These are phyloP conservation scores for Aleiodes leptofemur DNA, from an alignment of 2,888 invertebrate genomes.

Conservation along the genomic window DNA sequence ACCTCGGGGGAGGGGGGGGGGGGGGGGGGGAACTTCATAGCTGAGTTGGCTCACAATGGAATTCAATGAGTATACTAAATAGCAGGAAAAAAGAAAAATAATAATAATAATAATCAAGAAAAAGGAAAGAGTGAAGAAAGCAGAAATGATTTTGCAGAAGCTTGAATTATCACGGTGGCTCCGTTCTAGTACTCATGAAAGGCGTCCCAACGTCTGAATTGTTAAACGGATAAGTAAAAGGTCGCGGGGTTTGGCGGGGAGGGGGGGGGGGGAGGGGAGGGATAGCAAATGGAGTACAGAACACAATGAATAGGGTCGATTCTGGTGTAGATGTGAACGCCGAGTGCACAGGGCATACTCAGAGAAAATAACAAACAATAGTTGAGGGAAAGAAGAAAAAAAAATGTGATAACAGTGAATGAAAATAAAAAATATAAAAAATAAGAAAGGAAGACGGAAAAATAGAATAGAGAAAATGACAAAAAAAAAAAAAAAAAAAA, in stretches of 20 bases:
- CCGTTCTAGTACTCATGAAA: slow-evolving; percentile 8
- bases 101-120: background rate
- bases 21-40: too few species aligned
- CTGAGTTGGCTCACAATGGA: too few species aligned
- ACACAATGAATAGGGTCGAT: slow-evolving; percentile 15
- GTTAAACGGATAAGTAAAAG: slow-evolving; percentile 15
- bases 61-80: too few species aligned
- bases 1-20: too few species aligned
- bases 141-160: background rate
- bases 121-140: background rate
- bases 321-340: slow-evolving; percentile 2
- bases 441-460: background rate
- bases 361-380: background rate
- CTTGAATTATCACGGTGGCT: background rate
- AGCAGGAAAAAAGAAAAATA: background rate
- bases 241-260: background rate
- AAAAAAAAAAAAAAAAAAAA: background rate
- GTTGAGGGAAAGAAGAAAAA: slow-evolving; percentile 10
- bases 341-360: background rate
- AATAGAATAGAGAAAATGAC: background rate
- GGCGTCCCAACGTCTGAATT: slow-evolving; percentile 11
- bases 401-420: slow-evolving; percentile 18
- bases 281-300: slow-evolving; percentile 2
- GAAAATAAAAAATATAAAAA: background rate
- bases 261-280: too few species aligned